Evolutionary conservation across 1,140 invertebrate genomes (phyloP).

Genomic region (Atopsyche davidsoni): DNA sequence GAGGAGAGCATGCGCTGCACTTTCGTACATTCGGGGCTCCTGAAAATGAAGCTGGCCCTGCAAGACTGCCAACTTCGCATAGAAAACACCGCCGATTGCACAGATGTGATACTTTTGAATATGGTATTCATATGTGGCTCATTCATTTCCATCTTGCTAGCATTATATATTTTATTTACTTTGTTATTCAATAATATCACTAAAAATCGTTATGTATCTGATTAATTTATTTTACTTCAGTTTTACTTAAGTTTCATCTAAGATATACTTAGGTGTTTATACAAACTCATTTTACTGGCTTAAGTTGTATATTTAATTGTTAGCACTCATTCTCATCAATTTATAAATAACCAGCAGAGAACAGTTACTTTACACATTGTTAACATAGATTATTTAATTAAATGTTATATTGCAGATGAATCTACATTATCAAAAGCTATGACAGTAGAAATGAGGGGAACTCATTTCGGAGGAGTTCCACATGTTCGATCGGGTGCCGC

Average conservation of each 20-base stretch:
- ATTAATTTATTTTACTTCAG: too few species aligned
- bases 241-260: too few species aligned
- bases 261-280: too few species aligned
- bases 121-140: slow-evolving; percentile 43
- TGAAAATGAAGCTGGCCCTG: slow-evolving; percentile 56
- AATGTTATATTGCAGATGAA: slow-evolving; percentile 45
- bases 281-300: too few species aligned
- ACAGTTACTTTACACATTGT: too few species aligned
- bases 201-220: too few species aligned
- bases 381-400: too few species aligned
- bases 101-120: slow-evolving; percentile 45
- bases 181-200: too few species aligned
- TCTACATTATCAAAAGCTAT: slow-evolving; percentile 55
- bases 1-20: slow-evolving; percentile 69
- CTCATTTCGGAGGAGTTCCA: slow-evolving; percentile 22
- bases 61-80: slow-evolving; percentile 35
- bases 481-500: slow-evolving; percentile 25
- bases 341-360: too few species aligned
- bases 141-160: slow-evolving; percentile 7
- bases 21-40: slow-evolving; percentile 75
- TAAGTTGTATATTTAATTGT: too few species aligned
- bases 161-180: neutral
- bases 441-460: slow-evolving; percentile 51
- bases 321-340: too few species aligned
- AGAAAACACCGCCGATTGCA: slow-evolving; percentile 24